Percentiles rank a stretch among this genome's conserved stretches.
Evolutionary conservation across 2,888 invertebrate genomes (phyloP).

Genomic region (Ellobium chinense): DNA sequence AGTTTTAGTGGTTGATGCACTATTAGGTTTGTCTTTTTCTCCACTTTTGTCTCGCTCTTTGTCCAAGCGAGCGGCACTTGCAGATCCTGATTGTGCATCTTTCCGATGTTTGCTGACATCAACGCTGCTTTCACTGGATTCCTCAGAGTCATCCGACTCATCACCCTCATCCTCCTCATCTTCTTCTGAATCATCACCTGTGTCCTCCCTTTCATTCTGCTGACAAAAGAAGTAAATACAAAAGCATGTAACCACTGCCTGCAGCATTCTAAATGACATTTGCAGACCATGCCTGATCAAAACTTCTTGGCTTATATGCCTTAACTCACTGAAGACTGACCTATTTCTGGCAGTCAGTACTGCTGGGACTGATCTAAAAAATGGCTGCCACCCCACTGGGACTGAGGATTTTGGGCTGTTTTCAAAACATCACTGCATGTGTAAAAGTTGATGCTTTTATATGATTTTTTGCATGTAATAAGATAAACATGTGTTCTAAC

Average conservation of each 20-base stretch:
- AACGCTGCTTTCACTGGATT: conserved; percentile 41
- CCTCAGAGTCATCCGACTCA: conserved; percentile 47
- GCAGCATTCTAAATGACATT: too few species aligned
- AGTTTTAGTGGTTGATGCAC: neutral
- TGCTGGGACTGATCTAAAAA: too few species aligned
- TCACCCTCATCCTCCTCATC: conserved; percentile 53
- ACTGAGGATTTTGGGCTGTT: too few species aligned
- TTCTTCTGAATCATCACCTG: conserved; percentile 49
- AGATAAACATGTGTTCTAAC: too few species aligned
- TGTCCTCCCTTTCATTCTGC: conserved; percentile 41
- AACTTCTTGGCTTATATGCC: too few species aligned
- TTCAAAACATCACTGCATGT: too few species aligned
- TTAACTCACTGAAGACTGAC: too few species aligned
- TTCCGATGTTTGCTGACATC: conserved; percentile 9
- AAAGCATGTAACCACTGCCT: neutral
- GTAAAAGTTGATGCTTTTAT: too few species aligned
- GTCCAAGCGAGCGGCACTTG: neutral
- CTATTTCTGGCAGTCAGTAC: too few species aligned
- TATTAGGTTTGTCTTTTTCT: neutral
- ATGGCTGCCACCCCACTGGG: too few species aligned
- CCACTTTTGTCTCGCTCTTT: conserved; percentile 25
- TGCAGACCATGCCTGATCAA: too few species aligned
- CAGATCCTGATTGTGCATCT: conserved; percentile 17
- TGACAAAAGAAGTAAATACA: neutral
- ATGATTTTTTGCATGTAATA: too few species aligned